Percentiles rank a stretch among this genome's conserved stretches.
Conservation (phyloP, 2,113 vertebrate species). For the Gracilinanus agilis region DNA sequence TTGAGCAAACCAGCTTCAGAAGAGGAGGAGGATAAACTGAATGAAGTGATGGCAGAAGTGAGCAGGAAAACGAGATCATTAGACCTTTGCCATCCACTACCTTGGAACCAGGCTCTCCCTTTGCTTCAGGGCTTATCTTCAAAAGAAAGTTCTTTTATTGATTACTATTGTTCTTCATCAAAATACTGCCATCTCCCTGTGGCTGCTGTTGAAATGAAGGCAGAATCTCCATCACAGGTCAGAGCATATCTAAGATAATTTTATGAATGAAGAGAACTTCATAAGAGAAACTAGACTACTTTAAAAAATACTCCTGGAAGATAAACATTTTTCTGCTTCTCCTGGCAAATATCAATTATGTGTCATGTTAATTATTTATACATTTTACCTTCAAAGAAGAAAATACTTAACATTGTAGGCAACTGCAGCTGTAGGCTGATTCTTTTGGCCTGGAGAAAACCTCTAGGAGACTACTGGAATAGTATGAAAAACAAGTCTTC, state of each 20-base stretch:
- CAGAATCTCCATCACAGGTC: constrained; percentile 80
- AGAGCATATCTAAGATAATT: constrained; percentile 50
- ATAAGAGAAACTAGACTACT: constrained; percentile 39
- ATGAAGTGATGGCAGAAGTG: constrained; percentile 81
- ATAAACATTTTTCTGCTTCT: background rate
- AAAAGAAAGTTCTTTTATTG: constrained; percentile 84
- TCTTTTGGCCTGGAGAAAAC: background rate
- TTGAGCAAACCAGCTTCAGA: constrained; percentile 77
- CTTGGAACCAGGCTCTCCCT: constrained; percentile 80
- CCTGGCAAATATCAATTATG: background rate
- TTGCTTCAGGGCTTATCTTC: constrained; percentile 83
- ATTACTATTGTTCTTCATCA: constrained; percentile 71
- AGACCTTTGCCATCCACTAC: constrained; percentile 81
- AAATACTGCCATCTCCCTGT: constrained; percentile 60
- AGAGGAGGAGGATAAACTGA: constrained; percentile 80
- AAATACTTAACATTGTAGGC: background rate
- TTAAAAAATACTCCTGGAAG: constrained; percentile 15
- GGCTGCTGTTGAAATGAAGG: constrained; percentile 55
- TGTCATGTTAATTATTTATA: constrained; percentile 15
- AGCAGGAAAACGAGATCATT: constrained; percentile 81
- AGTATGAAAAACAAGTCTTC: constrained; percentile 7
- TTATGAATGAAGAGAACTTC: background rate
- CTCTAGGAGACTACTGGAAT: constrained; percentile 7
- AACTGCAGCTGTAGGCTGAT: background rate
- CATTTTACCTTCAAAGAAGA: constrained; percentile 23